These are phyloP conservation scores for Tinamus guttatus DNA, from an alignment of 2,113 vertebrate species.

Conservation along the genomic window DNA sequence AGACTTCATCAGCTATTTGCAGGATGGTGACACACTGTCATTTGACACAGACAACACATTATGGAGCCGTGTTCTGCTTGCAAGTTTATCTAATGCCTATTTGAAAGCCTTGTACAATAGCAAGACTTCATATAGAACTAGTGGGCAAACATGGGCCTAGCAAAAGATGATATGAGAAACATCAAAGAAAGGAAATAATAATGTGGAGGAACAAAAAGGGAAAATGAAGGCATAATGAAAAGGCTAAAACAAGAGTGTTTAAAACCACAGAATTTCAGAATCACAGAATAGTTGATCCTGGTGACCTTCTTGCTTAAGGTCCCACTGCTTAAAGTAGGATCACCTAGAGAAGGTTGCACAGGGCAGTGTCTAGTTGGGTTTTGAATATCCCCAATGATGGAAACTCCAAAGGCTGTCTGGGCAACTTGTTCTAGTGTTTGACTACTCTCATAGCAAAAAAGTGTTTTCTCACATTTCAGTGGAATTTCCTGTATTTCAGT, in stretches of 20 bases:
- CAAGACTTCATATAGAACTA: background rate
- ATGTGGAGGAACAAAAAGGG: background rate
- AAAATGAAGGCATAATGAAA: background rate
- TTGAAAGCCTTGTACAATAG: background rate
- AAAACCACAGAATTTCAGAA: background rate
- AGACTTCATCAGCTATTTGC: background rate
- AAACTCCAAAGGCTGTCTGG: background rate
- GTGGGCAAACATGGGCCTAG: background rate
- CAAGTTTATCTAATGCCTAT: background rate
- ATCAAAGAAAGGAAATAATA: background rate
- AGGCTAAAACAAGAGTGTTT: background rate
- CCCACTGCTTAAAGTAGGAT: background rate
- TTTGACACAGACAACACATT: background rate
- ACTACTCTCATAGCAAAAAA: fast-evolving
- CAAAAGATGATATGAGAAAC: background rate
- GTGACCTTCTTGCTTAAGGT: background rate
- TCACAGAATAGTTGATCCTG: background rate
- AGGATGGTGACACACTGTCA: background rate
- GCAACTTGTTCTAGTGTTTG: background rate
- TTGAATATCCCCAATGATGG: background rate
- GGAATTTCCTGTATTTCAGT: background rate
- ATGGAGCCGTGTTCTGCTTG: background rate
- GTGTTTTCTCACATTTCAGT: background rate
- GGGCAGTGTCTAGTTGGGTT: background rate
- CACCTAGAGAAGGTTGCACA: background rate